Evolutionary conservation across 2,797 vertebrate species (phyloP), one percentile per base, ranked within the genome.

Genomic region (Ataeniobius toweri): DNA sequence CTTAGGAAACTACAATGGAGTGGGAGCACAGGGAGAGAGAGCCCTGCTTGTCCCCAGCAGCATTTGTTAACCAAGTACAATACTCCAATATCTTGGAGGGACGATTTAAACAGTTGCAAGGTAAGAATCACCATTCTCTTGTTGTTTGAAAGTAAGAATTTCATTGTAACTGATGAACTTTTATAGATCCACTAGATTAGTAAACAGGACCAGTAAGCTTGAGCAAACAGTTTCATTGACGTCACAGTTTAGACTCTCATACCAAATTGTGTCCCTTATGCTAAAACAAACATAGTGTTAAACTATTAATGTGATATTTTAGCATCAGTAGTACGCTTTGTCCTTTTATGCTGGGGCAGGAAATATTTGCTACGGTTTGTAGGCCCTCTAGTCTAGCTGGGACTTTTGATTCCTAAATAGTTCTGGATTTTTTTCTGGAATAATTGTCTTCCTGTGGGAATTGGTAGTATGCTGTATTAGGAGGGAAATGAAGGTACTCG

Each of bases 21-120:
- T 93, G 87, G 82, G 94, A 95, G 16, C 95, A 93, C 82, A 91
- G 93, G 83, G 92, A 95, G 2, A 88, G 93, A 78, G 95, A 95
- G 55, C 90, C 95, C 36, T 95, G 95, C 78, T 95, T 97, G 79
- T 97, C 97, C 3, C 96, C 97, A 0, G 97, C 97, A 13, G 97
- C 97, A 67, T 98, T 97, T 91, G 94, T 98, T 77, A 97, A 97
- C 92, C 94, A 97, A 55, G 95, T 96, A 82, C 97, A 97, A 90
- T 97, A 97, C 59, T 95, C 97, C 73, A 97, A 96, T 83, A 96
- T 98, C 81, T 89, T 98, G 93, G 97, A 98, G 83, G 97, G 97
- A 84, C 92, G 97, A 67, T 98, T 98, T 94, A 98, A 98, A 89
- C 97, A 98, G 90, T 94, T 98, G 56, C 97, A 98, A 97, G 97